Percentiles rank a stretch among this genome's conserved stretches.
phyloP scores from a whole-genome alignment of 2,888 invertebrate species.

The Formica aserva region DNA sequence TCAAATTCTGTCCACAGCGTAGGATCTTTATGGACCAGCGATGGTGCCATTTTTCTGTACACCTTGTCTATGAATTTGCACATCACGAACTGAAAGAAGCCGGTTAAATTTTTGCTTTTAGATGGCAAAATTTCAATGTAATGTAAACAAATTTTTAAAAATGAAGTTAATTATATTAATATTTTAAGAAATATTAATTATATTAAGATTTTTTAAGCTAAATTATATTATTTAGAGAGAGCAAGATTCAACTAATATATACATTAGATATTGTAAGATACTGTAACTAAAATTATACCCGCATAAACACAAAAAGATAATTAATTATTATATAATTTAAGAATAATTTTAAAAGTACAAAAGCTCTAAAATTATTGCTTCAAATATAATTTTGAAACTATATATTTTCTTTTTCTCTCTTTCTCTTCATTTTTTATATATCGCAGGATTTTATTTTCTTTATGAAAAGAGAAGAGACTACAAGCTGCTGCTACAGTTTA shows the following conservation, averaged over 20 bases:
- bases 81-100: constrained; percentile 67
- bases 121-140: not conserved
- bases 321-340: not conserved
- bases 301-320: not conserved
- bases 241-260: not conserved
- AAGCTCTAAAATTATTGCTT: not conserved
- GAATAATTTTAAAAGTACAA: too few relatives aligned
- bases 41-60: constrained; percentile 75
- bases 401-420: not conserved
- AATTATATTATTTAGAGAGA: not conserved
- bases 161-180: not conserved
- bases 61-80: constrained; percentile 76
- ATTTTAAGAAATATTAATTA: not conserved
- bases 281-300: not conserved
- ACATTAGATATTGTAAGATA: not conserved
- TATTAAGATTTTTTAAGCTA: not conserved
- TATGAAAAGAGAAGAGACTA: not conserved
- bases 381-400: not conserved
- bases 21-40: constrained; percentile 71
- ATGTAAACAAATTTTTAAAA: not conserved
- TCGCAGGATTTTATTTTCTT: not conserved
- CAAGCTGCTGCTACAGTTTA: not conserved
- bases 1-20: constrained; percentile 77
- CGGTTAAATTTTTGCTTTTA: not conserved
- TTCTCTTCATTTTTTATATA: not conserved